Evolutionary conservation across 1,140 invertebrate species (phyloP).

Genomic region (Drosophila orosa): DNA sequence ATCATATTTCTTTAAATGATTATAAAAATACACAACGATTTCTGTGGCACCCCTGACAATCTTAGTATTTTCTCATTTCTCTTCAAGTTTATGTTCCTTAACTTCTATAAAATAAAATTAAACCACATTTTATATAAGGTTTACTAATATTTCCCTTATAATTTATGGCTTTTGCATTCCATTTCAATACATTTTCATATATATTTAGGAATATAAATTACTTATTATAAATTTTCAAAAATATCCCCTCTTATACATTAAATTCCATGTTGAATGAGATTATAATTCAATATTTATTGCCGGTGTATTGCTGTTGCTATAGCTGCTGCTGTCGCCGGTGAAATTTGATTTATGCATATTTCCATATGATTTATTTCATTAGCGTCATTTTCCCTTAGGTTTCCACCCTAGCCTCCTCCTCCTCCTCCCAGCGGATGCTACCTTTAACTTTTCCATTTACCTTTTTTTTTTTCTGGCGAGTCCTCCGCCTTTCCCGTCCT

Average conservation of each 20-base stretch:
- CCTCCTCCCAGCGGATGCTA: constrained; percentile 20
- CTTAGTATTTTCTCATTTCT: too few relatives aligned
- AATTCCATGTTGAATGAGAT: neutral
- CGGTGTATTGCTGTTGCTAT: neutral
- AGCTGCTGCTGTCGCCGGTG: constrained; percentile 42
- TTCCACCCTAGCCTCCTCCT: constrained; percentile 13
- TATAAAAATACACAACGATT: too few relatives aligned
- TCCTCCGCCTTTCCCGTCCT: constrained; percentile 1
- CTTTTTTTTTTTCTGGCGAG: constrained; percentile 32
- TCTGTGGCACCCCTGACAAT: too few relatives aligned
- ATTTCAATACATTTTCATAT: neutral
- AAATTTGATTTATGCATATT: constrained; percentile 83
- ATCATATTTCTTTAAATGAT: neutral
- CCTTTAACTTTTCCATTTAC: constrained; percentile 55
- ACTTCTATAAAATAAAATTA: too few relatives aligned
- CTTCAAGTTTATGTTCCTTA: too few relatives aligned
- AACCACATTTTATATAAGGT: too few relatives aligned
- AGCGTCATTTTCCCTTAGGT: constrained; percentile 60
- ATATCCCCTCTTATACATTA: too few relatives aligned
- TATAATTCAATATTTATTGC: neutral
- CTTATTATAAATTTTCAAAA: neutral
- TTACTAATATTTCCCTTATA: too few relatives aligned
- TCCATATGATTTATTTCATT: constrained; percentile 83
- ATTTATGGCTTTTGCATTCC: too few relatives aligned
- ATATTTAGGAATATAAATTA: neutral